phyloP scores from a whole-genome alignment of 2,113 vertebrate species.

The Megaleporinus macrocephalus region DNA sequence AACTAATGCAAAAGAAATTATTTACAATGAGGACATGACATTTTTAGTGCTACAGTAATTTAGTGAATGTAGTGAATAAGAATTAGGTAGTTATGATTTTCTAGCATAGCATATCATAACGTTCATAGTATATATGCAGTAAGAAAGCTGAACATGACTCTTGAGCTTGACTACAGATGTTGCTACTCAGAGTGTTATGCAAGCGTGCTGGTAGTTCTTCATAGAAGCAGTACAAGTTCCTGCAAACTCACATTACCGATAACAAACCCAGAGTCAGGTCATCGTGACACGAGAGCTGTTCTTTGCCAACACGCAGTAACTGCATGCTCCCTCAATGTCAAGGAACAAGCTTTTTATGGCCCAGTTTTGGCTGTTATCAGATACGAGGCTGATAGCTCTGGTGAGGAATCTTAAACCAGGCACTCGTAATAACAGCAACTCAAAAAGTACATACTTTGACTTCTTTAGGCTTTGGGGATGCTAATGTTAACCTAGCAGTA shows the following conservation, averaged over 20 bases:
- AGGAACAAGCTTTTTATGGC: constrained; percentile 48
- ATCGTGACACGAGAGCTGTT: constrained; percentile 56
- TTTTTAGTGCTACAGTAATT: too few species aligned
- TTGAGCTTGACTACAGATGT: not conserved
- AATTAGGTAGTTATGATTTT: too few species aligned
- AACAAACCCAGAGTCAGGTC: constrained; percentile 47
- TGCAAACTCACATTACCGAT: constrained; percentile 48
- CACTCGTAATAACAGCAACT: not conserved
- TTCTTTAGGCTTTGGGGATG: not conserved
- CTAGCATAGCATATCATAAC: too few species aligned
- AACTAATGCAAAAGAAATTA: too few species aligned
- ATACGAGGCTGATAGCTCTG: constrained; percentile 55
- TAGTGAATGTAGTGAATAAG: too few species aligned
- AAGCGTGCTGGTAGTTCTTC: not conserved
- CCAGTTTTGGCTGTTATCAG: constrained; percentile 52
- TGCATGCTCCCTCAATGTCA: constrained; percentile 55
- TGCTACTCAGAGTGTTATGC: not conserved
- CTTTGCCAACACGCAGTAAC: constrained; percentile 62
- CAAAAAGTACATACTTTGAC: not conserved
- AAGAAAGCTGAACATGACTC: not conserved
- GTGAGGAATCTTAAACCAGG: constrained; percentile 51
- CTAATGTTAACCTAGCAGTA: not conserved
- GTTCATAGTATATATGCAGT: too few species aligned
- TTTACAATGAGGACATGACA: too few species aligned
- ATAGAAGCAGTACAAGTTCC: constrained; percentile 18